phyloP scores from a whole-genome alignment of 2,797 vertebrate genomes.

The Phoebastria nigripes region DNA sequence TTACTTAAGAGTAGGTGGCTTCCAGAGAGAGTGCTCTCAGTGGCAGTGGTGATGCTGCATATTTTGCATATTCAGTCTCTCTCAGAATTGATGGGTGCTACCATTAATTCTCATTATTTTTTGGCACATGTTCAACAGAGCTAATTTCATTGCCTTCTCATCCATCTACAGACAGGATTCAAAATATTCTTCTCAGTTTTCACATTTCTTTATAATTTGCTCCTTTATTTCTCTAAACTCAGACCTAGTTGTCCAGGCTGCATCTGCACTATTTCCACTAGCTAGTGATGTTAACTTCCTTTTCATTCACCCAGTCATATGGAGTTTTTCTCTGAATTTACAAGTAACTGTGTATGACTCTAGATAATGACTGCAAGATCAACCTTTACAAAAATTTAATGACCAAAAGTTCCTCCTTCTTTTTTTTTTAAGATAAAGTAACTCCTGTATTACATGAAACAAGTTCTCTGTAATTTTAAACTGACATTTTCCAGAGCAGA shows the following conservation, averaged over 20 bases:
- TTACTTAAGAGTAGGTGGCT: background rate
- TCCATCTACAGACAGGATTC: background rate
- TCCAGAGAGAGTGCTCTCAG: background rate
- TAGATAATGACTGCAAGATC: background rate
- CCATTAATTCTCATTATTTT: background rate
- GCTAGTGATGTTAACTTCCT: background rate
- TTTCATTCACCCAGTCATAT: background rate
- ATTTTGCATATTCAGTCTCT: background rate
- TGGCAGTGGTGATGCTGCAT: background rate
- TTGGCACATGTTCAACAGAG: background rate
- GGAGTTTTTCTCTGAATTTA: background rate
- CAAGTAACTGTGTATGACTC: background rate
- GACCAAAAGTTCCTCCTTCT: rapidly evolving
- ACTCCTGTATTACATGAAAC: background rate
- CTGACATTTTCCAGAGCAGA: background rate
- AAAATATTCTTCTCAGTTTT: background rate
- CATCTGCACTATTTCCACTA: background rate
- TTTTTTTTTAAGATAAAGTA: background rate
- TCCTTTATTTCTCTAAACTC: background rate
- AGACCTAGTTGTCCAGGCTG: background rate
- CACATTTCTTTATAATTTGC: background rate
- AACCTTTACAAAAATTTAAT: background rate
- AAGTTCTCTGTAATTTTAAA: background rate
- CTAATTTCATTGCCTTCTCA: background rate
- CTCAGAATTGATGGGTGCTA: background rate